Percentiles rank a stretch among this genome's conserved stretches.
Evolutionary conservation across 2,113 vertebrate species (phyloP).

Genomic region (Oceanodroma tethys): DNA sequence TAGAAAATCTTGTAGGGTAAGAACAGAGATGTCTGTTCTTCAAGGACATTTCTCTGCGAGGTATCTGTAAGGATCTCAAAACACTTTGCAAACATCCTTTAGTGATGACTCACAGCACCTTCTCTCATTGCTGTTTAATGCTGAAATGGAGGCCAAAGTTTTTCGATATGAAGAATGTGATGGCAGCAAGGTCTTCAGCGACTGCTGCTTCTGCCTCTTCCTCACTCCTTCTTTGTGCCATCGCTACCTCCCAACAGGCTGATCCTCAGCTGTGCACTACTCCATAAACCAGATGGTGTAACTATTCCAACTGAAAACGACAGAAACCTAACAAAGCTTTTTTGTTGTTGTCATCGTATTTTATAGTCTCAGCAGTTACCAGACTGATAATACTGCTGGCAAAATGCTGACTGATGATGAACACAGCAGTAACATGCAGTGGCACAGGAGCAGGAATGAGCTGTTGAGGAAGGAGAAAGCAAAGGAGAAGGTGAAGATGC

Average conservation of each 20-base stretch:
- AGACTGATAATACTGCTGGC: neutral
- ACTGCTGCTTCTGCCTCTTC: neutral
- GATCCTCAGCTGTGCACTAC: neutral
- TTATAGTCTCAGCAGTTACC: neutral
- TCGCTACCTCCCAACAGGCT: neutral
- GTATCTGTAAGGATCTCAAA: neutral
- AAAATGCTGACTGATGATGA: neutral
- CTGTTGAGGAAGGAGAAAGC: neutral
- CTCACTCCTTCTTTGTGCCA: neutral
- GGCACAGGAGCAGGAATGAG: neutral
- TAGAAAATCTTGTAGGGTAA: neutral
- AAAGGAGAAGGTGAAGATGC: neutral
- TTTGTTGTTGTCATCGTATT: neutral
- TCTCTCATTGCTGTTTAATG: neutral
- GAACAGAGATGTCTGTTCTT: neutral
- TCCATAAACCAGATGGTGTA: neutral
- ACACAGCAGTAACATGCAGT: neutral
- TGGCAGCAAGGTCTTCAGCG: neutral
- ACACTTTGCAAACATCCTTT: neutral
- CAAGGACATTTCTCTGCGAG: neutral
- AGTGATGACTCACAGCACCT: neutral
- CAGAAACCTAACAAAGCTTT: neutral
- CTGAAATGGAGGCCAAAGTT: neutral
- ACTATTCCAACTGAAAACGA: neutral
- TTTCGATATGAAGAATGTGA: neutral